Conservation (phyloP, 2,888 invertebrate species). For the Anthophora plumipes region DNA sequence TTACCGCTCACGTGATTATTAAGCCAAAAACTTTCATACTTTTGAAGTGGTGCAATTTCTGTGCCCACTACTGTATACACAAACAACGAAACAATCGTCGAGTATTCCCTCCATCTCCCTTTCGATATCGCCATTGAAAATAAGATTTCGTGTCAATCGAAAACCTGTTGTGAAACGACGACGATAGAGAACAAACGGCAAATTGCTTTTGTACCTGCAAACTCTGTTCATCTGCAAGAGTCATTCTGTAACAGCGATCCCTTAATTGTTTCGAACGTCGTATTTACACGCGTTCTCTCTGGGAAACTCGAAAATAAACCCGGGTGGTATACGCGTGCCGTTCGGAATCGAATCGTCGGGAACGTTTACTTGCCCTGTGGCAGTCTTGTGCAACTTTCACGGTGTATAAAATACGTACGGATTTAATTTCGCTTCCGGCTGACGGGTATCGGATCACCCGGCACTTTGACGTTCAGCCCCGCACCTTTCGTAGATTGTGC, state of each 20-base stretch:
- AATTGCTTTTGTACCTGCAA: not conserved
- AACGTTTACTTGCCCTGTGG: slow-evolving; percentile 14
- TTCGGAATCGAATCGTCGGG: not conserved
- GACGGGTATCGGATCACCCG: slow-evolving; percentile 3
- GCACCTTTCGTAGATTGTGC: slow-evolving; percentile 24
- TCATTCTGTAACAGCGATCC: slow-evolving; percentile 13
- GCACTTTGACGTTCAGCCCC: slow-evolving; percentile 12
- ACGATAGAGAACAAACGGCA: not conserved
- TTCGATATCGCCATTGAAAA: not conserved
- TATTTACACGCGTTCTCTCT: slow-evolving; percentile 27
- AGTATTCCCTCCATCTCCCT: not conserved
- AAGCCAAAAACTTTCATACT: too few relatives aligned
- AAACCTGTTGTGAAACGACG: not conserved
- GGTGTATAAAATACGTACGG: slow-evolving; percentile 15
- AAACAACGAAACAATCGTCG: not conserved
- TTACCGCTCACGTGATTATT: too few relatives aligned
- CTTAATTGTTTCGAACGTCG: slow-evolving; percentile 24
- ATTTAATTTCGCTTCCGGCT: not conserved
- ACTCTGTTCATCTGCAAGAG: not conserved
- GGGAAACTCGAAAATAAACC: slow-evolving; percentile 24
- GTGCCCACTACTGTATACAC: too few relatives aligned
- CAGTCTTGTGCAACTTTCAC: not conserved
- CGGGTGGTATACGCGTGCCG: not conserved
- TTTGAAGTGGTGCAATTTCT: too few relatives aligned
- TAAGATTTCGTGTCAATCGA: not conserved